Evolutionary conservation across 2,113 vertebrate genomes (phyloP), one percentile per base, ranked within the genome.

Genomic region (Seriola rivoliana): DNA sequence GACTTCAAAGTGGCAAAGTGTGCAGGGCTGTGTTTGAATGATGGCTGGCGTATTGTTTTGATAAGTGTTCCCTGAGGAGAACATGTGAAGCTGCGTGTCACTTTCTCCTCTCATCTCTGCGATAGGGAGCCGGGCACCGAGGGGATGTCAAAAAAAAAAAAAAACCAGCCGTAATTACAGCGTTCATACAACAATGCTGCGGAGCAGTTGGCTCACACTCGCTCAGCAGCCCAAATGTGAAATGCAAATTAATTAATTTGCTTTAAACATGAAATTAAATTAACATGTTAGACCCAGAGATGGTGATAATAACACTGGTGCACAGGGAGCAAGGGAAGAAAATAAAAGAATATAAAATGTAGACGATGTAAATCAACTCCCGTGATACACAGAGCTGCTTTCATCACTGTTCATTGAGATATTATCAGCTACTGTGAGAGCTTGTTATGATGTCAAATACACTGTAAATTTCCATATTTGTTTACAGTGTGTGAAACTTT

Each of bases 61-160:
- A 91, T 93, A 92, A 92, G 83, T 88, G 91, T 70, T 93, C 93
- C 91, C 92, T 0, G 87, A 88, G 92, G 92, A 93, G 85, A 76
- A 84, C 77, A 80, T 83, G 90, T 42, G 29, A 81, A 75, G 78
- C 84, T 60, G 72, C 73, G 16, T 90, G 89, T 92, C 90, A 91
- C 89, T 88, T 55, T 78, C 75, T 78, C 62, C 78, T 88, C 81
- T 80, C 86, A 88, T 91, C 89, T 86, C 78, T 65, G 78, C 58
- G 57, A 80, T 52, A 16, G 67, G 68, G 88, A 87, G 84, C 80
- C 59, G 5, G 66, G 68, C 74, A 57, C 68, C 4, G 6, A 62
- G 75, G 77, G 87, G 82, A 42, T n/a, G 70, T 78, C 89, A 91
- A 48, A 8, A 38, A 8, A 38, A n/a, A 9, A 42, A 42, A 42